Evolutionary conservation across 1,140 invertebrate genomes (phyloP), one percentile per base, ranked within the genome.

Genomic region (Eupeodes corollae): DNA sequence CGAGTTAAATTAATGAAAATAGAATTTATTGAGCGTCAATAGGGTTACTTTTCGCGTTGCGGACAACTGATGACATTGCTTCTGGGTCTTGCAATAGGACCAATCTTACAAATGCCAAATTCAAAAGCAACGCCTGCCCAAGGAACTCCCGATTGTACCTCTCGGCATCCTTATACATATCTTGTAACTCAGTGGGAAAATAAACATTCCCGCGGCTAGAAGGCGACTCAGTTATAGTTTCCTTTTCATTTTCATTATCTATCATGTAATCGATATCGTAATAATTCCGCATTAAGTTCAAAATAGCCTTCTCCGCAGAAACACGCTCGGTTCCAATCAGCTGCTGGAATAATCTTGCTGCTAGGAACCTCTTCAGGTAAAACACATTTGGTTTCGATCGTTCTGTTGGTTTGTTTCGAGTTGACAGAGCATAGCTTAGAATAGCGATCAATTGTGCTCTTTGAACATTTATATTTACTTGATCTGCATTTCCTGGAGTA

Each of bases 401-500:
- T 26, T 26, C 21, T 26, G 21, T 26, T 8, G 21, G 8, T 5
- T 3, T 26, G 8, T 26, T 26, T 13, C 63, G 47, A 11, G 56
- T 37, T 40, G 53, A 50, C 5, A 67, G 30, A 0, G 58, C 58
- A 46, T 53, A 67, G 11, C 58, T 59, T 2, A 68, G 37, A 35
- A 68, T 56, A 3, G 61, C 56, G 5, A 52, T 53, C 6, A 68
- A 39, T 47, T 68, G 65, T 0, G 59, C 47, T 21, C 62, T 67
- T 45, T 68, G 64, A 11, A 68, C 56, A 41, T 61, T 67, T 0
- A 68, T 56, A 50, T 68, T 68, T 30, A 65, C 59, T 31, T 68
- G 64, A 31, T 63, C 56, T n/a, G 56, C 55, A 40, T 51, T 63
- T 15, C 64, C 65, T 0, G 62, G 62, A 46, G 62, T 59, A 16